Evolutionary conservation across 2,797 vertebrate genomes (phyloP).

Genomic region (Malurus leucopterus): DNA sequence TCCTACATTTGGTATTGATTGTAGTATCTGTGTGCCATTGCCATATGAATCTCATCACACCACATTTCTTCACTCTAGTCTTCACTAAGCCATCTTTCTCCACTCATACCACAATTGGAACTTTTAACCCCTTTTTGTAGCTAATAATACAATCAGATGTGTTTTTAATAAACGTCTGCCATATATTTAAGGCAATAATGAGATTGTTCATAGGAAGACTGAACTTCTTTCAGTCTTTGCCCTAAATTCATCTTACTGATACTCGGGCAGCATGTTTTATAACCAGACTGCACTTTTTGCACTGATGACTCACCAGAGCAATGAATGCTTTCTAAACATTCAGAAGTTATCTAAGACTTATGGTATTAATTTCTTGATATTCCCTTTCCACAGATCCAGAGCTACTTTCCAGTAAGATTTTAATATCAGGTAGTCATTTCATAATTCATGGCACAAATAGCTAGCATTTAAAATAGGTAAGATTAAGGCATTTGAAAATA

Average conservation of each 20-base stretch:
- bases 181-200: neutral
- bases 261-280: neutral
- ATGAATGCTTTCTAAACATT: neutral
- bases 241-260: neutral
- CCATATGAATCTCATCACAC: neutral
- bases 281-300: neutral
- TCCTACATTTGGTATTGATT: neutral
- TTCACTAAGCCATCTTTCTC: neutral
- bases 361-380: neutral
- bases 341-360: neutral
- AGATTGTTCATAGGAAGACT: neutral
- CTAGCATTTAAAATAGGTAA: neutral
- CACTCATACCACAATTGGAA: neutral
- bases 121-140: neutral
- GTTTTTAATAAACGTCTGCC: neutral
- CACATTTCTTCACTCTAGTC: neutral
- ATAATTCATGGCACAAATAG: neutral
- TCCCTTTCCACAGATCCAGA: neutral
- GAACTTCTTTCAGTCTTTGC: neutral
- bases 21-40: neutral
- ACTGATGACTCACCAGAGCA: neutral
- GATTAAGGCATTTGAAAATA: neutral
- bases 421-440: neutral
- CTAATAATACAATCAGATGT: neutral
- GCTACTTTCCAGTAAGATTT: neutral